phyloP scores from a whole-genome alignment of 2,888 invertebrate genomes.

The Euplagia quadripunctaria region DNA sequence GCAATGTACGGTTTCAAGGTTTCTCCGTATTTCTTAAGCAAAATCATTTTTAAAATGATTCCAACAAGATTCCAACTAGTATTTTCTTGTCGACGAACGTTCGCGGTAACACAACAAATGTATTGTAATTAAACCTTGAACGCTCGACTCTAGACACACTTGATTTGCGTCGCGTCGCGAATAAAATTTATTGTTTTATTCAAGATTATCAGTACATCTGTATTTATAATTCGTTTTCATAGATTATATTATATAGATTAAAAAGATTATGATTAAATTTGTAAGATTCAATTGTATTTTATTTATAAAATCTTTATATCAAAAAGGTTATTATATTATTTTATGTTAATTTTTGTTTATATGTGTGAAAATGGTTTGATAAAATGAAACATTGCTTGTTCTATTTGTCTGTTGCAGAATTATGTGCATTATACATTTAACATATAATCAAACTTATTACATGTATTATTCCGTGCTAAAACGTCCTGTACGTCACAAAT shows the following conservation, averaged over 20 bases:
- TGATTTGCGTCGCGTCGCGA: conserved; percentile 14
- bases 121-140: conserved; percentile 39
- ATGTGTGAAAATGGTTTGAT: too few relatives aligned
- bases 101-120: conserved; percentile 48
- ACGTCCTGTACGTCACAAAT: conserved; percentile 17
- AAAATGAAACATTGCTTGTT: too few relatives aligned
- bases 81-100: conserved; percentile 19
- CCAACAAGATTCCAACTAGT: conserved; percentile 18
- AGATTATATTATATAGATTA: too few relatives aligned
- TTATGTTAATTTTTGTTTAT: too few relatives aligned
- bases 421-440: not conserved
- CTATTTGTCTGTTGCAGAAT: too few relatives aligned
- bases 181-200: conserved; percentile 35
- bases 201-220: conserved; percentile 34
- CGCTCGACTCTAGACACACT: conserved; percentile 21
- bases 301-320: too few relatives aligned
- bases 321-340: too few relatives aligned
- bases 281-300: not conserved
- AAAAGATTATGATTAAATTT: not conserved
- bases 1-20: conserved; percentile 17
- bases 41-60: not conserved
- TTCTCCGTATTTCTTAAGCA: conserved; percentile 5
- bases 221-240: conserved; percentile 11
- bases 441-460: not conserved
- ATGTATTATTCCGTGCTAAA: not conserved